Evolutionary conservation across 2,113 vertebrate genomes (phyloP), one percentile per base, ranked within the genome.

Genomic region (Platichthys stellatus): DNA sequence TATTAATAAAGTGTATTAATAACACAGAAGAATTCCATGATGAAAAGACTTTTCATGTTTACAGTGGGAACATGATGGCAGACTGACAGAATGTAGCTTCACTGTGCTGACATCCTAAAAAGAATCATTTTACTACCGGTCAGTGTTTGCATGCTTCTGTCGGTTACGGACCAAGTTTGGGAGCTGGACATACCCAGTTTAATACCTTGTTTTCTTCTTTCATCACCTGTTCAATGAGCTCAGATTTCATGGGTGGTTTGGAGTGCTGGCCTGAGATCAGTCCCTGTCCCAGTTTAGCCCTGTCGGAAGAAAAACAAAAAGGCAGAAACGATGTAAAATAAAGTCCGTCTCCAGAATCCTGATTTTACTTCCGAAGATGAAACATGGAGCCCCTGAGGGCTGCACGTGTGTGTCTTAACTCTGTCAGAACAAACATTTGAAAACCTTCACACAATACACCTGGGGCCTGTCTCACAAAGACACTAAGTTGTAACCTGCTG

Each of bases 171-270:
- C 82, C 84, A 90, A 74, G 82, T 90, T 82, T 72, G 82, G 82
- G 88, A 71, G 54, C 76, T 75, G 86, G 76, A 94, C 88, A 90
- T 89, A 91, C 93, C 89, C 86, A 85, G 91, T 92, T 93, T 95
- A 96, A 93, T 97, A 98, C 97, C 97, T 98, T 98, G 94, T 96
- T 89, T 90, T 98, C 97, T 95, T 99, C 98, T 93, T 97, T 99
- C 96, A 99, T 97, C 96, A 99, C 98, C 95, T 99, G 98, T 94
- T 99, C 98, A 89, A 99, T 99, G 91, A 99, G 95, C 86, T 99
- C 98, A 72, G 97, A 96, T 96, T 98, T 99, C 94, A 95, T 76
- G 35, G 98, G 98, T 57, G 98, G 97, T 93, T 98, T 99, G 82
- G 98, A 96, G 92, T 96, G 96, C 63, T 96, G 98, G 91, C 98